phyloP scores from a whole-genome alignment of 2,113 vertebrate genomes.

The Casuarius casuarius region DNA sequence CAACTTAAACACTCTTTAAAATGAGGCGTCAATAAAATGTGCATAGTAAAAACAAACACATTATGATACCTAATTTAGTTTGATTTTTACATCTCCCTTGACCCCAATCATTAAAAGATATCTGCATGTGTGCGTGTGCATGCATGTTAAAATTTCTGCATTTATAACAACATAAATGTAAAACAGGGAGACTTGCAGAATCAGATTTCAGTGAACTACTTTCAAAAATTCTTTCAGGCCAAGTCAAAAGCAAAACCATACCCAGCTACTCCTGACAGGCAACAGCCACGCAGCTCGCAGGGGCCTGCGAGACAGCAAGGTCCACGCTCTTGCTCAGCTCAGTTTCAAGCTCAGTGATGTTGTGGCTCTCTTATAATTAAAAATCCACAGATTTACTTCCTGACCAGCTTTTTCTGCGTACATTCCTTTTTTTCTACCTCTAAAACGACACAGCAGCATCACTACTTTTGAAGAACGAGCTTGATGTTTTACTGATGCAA shows the following conservation, averaged over 20 bases:
- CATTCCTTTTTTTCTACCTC: neutral
- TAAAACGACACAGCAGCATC: accelerated
- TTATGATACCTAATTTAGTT: neutral
- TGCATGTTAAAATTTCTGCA: too few relatives aligned
- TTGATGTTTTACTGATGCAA: accelerated
- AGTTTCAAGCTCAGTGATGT: too few relatives aligned
- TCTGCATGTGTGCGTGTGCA: too few relatives aligned
- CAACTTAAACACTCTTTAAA: neutral
- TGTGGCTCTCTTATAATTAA: too few relatives aligned
- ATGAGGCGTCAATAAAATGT: neutral
- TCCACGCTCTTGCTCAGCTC: neutral
- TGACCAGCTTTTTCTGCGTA: neutral
- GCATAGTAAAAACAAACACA: neutral
- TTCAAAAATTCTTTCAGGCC: too few relatives aligned
- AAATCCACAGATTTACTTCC: neutral
- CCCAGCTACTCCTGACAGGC: neutral
- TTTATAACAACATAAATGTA: too few relatives aligned
- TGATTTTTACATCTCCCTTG: neutral
- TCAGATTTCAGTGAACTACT: too few relatives aligned
- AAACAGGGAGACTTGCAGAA: too few relatives aligned
- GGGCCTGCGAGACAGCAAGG: neutral
- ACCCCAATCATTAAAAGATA: too few relatives aligned
- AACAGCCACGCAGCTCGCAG: neutral
- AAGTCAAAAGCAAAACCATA: too few relatives aligned
- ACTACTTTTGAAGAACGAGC: accelerated